A percentile compares a stretch with the other conserved stretches of the same genome.
Conservation (phyloP, 1,140 invertebrate genomes). For the Calycopis cecrops region DNA sequence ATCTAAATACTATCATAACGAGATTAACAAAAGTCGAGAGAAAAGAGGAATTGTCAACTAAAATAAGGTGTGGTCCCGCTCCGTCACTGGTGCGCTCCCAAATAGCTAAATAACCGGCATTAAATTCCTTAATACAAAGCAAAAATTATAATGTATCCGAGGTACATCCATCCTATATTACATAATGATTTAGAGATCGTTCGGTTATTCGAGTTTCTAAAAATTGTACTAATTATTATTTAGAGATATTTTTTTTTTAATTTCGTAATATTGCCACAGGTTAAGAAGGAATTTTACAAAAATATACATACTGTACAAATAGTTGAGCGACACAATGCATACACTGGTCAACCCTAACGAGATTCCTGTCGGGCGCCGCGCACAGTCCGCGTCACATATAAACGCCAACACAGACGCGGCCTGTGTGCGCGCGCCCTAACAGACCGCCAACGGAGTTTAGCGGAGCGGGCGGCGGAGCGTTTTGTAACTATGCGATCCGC, state of each 20-base stretch:
- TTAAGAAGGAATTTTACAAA: slow-evolving; percentile 70
- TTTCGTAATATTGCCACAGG: slow-evolving; percentile 68
- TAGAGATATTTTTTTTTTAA: slow-evolving; percentile 61
- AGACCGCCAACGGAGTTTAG: slow-evolving; percentile 2
- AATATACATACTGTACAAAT: slow-evolving; percentile 71
- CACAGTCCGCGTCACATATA: slow-evolving; percentile 4
- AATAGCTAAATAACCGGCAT: not conserved
- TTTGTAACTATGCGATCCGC: no score
- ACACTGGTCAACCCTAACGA: slow-evolving; percentile 41
- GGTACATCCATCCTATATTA: slow-evolving; percentile 10
- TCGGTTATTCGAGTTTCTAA: slow-evolving; percentile 32
- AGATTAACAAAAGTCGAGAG: not conserved
- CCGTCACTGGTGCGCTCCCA: not conserved
- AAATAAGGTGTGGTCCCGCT: not conserved
- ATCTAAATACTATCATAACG: slow-evolving; percentile 1
- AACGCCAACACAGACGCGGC: slow-evolving; percentile 7
- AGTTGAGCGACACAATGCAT: slow-evolving; percentile 53
- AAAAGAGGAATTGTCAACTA: no score
- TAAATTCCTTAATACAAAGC: not conserved
- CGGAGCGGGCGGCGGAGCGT: slow-evolving; percentile 12
- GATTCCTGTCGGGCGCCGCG: slow-evolving; percentile 9
- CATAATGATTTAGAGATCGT: slow-evolving; percentile 14
- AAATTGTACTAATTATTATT: slow-evolving; percentile 64
- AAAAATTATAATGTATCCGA: slow-evolving; percentile 3
- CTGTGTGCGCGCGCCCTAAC: slow-evolving; percentile 8